Percentiles rank a stretch among this genome's conserved stretches.
These are phyloP conservation scores for Ranitomeya imitator DNA, from an alignment of 2,113 vertebrate genomes.

Conservation along the genomic window DNA sequence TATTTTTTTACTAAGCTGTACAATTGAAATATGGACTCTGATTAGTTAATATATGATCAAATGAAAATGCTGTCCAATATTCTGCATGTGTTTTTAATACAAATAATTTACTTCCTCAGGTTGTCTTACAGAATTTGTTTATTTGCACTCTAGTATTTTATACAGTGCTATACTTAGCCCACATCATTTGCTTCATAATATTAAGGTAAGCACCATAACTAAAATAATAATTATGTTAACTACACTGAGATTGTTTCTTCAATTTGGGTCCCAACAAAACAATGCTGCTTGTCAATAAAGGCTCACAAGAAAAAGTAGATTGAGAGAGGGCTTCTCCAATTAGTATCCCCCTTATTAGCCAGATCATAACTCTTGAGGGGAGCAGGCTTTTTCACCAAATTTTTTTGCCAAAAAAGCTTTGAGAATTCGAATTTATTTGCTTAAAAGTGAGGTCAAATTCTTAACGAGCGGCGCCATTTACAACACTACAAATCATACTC, in stretches of 20 bases:
- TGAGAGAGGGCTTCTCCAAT: too few relatives aligned
- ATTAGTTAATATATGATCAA: neutral
- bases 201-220: slow-evolving; percentile 19
- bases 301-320: too few relatives aligned
- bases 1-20: neutral
- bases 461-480: too few relatives aligned
- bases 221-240: neutral
- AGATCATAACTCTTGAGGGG: too few relatives aligned
- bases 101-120: neutral
- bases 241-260: neutral
- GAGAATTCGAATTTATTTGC: too few relatives aligned
- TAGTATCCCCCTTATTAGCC: too few relatives aligned
- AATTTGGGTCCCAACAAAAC: neutral
- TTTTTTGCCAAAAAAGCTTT: too few relatives aligned
- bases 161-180: slow-evolving; percentile 11
- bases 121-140: slow-evolving; percentile 49
- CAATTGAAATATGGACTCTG: neutral
- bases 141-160: slow-evolving; percentile 48
- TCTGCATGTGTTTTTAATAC: neutral
- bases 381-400: too few relatives aligned
- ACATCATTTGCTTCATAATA: slow-evolving; percentile 31
- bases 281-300: neutral
- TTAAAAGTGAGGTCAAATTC: too few relatives aligned
- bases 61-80: neutral
- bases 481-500: too few relatives aligned